Evolutionary conservation across 2,797 vertebrate species (phyloP).

Genomic region (Pseudomugil tenellus): DNA sequence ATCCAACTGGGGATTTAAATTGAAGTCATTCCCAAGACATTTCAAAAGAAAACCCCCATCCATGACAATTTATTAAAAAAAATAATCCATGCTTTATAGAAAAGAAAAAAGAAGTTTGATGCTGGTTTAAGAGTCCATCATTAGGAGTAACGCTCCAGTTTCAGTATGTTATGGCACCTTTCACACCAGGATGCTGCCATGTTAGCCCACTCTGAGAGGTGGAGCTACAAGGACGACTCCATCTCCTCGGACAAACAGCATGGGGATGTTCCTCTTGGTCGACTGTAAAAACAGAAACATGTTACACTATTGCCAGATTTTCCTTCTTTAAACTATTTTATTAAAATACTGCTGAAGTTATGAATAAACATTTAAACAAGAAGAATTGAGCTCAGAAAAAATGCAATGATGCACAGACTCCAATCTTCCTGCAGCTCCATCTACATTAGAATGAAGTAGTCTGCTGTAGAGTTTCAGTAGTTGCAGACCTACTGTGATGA

Average conservation of each 20-base stretch:
- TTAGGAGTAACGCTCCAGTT: not conserved
- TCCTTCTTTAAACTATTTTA: not conserved
- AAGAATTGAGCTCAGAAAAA: no score
- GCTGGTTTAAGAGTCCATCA: slow-evolving; percentile 2
- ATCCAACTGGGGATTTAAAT: not conserved
- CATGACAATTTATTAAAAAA: no score
- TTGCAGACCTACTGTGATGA: no score
- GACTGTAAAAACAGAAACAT: slow-evolving; percentile 80
- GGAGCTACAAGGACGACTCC: slow-evolving; percentile 98
- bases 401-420: no score
- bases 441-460: no score
- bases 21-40: not conserved
- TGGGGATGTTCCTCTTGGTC: slow-evolving; percentile 98
- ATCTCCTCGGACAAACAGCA: slow-evolving; percentile 98
- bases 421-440: no score
- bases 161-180: not conserved
- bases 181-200: not conserved
- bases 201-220: slow-evolving; percentile 92
- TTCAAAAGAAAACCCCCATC: not conserved
- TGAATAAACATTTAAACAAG: not conserved
- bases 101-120: no score
- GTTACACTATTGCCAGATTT: not conserved
- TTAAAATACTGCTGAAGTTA: not conserved
- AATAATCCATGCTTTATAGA: no score
- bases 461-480: no score